These are phyloP conservation scores for Gila robusta DNA, from an alignment of 2,797 vertebrate species.

Conservation along the genomic window DNA sequence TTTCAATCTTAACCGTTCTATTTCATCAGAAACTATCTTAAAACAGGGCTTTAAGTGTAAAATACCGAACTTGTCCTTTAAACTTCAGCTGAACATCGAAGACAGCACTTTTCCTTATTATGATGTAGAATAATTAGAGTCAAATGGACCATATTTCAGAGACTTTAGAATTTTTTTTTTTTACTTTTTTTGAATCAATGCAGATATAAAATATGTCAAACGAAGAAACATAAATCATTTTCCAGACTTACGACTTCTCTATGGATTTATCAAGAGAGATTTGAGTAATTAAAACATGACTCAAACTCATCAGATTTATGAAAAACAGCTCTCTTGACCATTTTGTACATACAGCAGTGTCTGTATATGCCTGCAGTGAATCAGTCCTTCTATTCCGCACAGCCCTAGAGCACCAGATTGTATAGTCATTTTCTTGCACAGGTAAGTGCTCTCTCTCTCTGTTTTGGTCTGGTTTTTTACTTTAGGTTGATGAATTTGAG, in stretches of 20 bases:
- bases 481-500: slow-evolving; percentile 76
- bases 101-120: not conserved
- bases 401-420: slow-evolving; percentile 28
- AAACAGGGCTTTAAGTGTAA: too few relatives aligned
- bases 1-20: too few relatives aligned
- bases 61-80: too few relatives aligned
- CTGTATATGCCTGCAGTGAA: not conserved
- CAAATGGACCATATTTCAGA: not conserved
- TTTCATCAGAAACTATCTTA: too few relatives aligned
- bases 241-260: not conserved
- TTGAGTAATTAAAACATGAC: not conserved
- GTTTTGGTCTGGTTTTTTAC: slow-evolving; percentile 76
- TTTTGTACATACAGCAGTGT: not conserved
- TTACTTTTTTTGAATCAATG: not conserved
- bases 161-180: not conserved
- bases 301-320: not conserved
- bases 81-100: not conserved
- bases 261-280: not conserved
- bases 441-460: slow-evolving; percentile 9
- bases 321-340: not conserved
- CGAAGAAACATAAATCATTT: not conserved
- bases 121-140: not conserved
- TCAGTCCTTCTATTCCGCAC: not conserved
- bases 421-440: slow-evolving; percentile 38
- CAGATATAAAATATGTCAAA: not conserved